These are phyloP conservation scores for Zaprionus tsacasi DNA, from an alignment of 1,140 invertebrate species.

Conservation along the genomic window DNA sequence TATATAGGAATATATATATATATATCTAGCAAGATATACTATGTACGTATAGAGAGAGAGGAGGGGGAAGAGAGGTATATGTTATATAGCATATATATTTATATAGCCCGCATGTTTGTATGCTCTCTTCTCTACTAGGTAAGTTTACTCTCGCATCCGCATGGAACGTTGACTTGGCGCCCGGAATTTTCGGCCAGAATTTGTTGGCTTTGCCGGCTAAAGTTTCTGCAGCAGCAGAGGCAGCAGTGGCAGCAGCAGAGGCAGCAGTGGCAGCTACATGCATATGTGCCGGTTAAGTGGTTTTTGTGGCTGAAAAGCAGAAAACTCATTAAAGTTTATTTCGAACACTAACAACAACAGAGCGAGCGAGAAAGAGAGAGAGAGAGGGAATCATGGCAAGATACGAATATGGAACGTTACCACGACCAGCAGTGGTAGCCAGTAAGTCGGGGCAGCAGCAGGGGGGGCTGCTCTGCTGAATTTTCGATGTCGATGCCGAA, in stretches of 20 bases:
- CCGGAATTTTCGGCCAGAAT: constrained; percentile 55
- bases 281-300: constrained; percentile 76
- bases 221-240: constrained; percentile 49
- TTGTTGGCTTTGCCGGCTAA: constrained; percentile 49
- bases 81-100: constrained; percentile 14
- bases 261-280: constrained; percentile 35
- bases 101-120: constrained; percentile 12
- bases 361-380: constrained; percentile 1
- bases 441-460: background rate
- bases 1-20: constrained; percentile 13
- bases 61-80: background rate
- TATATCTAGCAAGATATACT: background rate
- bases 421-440: background rate
- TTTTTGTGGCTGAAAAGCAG: constrained; percentile 76
- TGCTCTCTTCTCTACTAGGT: constrained; percentile 9
- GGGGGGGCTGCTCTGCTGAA: background rate
- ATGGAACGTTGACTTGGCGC: constrained; percentile 55
- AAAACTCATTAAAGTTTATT: constrained; percentile 79
- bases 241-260: background rate
- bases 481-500: constrained; percentile 16
- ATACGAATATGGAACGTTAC: background rate
- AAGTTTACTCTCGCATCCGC: constrained; percentile 18
- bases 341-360: constrained; percentile 64
- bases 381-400: background rate
- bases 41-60: background rate